Conservation (phyloP, 2,113 vertebrate species). For the Nasalis larvatus region DNA sequence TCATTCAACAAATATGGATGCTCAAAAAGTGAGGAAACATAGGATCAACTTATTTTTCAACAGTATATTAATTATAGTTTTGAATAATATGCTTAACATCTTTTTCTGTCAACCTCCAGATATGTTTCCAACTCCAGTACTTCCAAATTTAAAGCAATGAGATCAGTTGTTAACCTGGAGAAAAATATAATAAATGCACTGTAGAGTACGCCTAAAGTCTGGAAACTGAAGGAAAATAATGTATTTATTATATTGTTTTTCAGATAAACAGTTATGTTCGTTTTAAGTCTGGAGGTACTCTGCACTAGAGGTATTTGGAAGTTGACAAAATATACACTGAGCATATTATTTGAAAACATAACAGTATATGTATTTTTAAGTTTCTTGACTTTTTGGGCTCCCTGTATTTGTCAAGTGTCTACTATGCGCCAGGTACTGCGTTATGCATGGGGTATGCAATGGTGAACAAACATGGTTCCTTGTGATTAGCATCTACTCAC, state of each 20-base stretch:
- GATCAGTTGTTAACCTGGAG: neutral
- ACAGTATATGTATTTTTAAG: neutral
- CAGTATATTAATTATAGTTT: neutral
- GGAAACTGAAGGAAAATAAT: neutral
- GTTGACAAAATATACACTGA: neutral
- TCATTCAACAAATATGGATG: neutral
- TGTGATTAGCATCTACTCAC: neutral
- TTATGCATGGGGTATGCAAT: accelerated
- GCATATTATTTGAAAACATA: neutral
- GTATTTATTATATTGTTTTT: neutral
- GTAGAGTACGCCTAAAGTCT: neutral
- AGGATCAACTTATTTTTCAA: neutral
- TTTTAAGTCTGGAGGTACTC: neutral
- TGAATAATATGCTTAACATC: neutral
- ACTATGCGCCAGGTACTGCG: no score
- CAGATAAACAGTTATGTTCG: neutral
- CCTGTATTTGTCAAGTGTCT: neutral
- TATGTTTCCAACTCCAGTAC: neutral
- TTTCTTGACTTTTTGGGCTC: neutral
- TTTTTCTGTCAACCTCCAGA: neutral
- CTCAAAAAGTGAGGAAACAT: neutral
- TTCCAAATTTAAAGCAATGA: constrained; percentile 18
- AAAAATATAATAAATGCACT: neutral
- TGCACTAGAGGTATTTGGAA: neutral
- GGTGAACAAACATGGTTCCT: neutral